Percentiles rank a stretch among this genome's conserved stretches.
These are phyloP conservation scores for Lasiurus cinereus DNA, from an alignment of 2,113 vertebrate genomes.

Conservation along the genomic window DNA sequence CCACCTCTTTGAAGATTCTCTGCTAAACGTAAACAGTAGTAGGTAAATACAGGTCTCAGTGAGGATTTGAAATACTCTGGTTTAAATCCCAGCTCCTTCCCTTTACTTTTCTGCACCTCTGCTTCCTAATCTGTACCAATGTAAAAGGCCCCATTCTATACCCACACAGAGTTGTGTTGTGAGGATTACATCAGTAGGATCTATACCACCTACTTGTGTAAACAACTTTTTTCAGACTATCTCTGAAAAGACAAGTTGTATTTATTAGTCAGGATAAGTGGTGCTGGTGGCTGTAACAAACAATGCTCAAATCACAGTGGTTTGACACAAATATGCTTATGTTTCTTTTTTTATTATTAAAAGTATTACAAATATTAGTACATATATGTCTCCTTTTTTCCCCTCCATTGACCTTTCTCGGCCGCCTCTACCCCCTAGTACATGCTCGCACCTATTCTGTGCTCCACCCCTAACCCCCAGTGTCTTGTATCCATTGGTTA, in stretches of 20 bases:
- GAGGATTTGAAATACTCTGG: neutral
- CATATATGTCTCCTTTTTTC: too few relatives aligned
- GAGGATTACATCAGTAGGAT: neutral
- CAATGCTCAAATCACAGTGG: neutral
- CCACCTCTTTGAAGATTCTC: neutral
- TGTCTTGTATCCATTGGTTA: too few relatives aligned
- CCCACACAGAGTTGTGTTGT: neutral
- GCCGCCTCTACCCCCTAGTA: too few relatives aligned
- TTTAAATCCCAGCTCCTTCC: neutral
- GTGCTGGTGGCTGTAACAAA: neutral
- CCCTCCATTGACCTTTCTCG: too few relatives aligned
- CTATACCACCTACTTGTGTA: neutral
- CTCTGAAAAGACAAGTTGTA: slow-evolving; percentile 11
- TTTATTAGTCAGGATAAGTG: neutral
- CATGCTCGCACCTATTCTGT: too few relatives aligned
- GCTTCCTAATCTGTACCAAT: neutral
- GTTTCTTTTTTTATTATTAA: too few relatives aligned
- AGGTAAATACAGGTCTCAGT: neutral
- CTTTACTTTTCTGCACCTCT: neutral
- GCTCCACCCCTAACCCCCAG: too few relatives aligned
- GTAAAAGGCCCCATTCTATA: neutral
- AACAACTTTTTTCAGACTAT: neutral
- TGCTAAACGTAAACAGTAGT: neutral
- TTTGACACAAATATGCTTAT: too few relatives aligned
- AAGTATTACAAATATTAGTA: too few relatives aligned